phyloP scores from a whole-genome alignment of 2,797 vertebrate species.

The Bucorvus abyssinicus region DNA sequence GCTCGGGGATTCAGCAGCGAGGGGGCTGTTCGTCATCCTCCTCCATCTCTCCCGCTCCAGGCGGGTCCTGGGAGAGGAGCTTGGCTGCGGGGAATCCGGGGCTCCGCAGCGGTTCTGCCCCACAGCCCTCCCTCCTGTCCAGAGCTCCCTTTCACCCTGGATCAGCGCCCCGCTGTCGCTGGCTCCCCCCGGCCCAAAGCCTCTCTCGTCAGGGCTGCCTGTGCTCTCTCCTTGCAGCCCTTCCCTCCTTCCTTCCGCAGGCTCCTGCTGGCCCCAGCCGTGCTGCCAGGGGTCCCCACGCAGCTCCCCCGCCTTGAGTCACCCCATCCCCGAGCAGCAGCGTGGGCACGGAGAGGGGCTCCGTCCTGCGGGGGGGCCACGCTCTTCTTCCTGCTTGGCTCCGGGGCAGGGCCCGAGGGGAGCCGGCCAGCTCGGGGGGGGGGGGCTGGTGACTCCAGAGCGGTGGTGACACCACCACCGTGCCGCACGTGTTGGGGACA shows the following conservation, averaged over 20 bases:
- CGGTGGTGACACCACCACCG: neutral
- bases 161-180: fast-evolving
- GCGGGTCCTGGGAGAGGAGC: neutral
- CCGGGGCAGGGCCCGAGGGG: fast-evolving
- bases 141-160: neutral
- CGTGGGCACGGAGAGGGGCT: fast-evolving
- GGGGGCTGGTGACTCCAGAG: no score
- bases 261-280: no score
- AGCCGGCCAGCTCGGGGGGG: neutral
- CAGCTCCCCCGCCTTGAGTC: neutral
- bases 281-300: neutral
- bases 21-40: neutral
- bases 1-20: fast-evolving
- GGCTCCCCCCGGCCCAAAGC: neutral
- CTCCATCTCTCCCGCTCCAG: neutral
- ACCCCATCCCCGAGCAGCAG: neutral
- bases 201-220: neutral
- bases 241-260: neutral
- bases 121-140: neutral
- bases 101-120: neutral
- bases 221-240: no score
- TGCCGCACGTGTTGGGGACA: neutral
- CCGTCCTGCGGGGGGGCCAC: neutral
- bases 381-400: fast-evolving
- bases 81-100: no score